Conservation (phyloP, 2,888 invertebrate species). For the Pristionchus entomophagus region DNA sequence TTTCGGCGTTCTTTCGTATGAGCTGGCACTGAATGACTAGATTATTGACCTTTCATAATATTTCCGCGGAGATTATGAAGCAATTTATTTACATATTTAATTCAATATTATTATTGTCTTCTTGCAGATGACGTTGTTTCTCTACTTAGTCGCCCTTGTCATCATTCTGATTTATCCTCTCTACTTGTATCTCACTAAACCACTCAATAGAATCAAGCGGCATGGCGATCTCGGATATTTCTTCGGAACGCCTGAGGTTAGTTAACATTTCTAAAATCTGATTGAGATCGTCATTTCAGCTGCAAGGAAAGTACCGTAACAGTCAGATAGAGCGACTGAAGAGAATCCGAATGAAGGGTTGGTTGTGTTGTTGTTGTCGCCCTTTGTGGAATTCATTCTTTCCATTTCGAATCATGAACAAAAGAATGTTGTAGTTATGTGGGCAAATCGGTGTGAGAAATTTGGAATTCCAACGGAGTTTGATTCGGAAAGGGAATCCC, state of each 20-base stretch:
- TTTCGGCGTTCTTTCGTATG: too few relatives aligned
- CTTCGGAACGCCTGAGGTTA: constrained; percentile 60
- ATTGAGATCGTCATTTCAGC: constrained; percentile 54
- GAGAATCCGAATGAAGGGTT: constrained; percentile 51
- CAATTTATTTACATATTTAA: too few relatives aligned
- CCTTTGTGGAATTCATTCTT: too few relatives aligned
- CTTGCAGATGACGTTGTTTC: constrained; percentile 40
- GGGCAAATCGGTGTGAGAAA: too few relatives aligned
- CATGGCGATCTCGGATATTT: constrained; percentile 61
- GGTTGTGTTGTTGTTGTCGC: too few relatives aligned
- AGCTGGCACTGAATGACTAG: too few relatives aligned
- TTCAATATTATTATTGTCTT: not conserved
- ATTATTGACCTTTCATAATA: too few relatives aligned
- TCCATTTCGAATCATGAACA: too few relatives aligned
- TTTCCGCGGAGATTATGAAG: too few relatives aligned
- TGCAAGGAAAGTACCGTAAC: constrained; percentile 58
- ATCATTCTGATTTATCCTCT: constrained; percentile 38
- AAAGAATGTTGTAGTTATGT: too few relatives aligned
- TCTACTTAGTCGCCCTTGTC: constrained; percentile 5
- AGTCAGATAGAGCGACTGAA: constrained; percentile 58
- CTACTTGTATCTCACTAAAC: constrained; percentile 45
- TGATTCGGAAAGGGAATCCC: too few relatives aligned
- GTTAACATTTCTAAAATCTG: not conserved
- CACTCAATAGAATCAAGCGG: constrained; percentile 57
- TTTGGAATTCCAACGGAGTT: too few relatives aligned